A percentile compares a stretch with the other conserved stretches of the same genome.
Evolutionary conservation across 2,888 invertebrate genomes (phyloP).

Genomic region (Pterostichus madidus): DNA sequence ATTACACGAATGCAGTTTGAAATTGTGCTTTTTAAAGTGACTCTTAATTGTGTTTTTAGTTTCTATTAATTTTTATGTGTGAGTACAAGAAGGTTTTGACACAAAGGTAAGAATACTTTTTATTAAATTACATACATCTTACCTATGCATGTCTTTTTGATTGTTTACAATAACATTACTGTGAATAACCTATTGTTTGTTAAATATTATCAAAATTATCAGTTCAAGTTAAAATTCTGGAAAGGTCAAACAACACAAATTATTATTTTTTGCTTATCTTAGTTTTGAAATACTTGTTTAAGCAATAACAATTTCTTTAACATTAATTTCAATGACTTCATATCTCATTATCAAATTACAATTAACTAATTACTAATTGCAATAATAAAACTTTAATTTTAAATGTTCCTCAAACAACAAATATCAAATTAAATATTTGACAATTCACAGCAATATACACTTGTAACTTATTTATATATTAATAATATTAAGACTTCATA

Average conservation of each 20-base stretch:
- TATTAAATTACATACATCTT: no score
- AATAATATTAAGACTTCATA: no score
- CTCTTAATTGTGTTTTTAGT: neutral
- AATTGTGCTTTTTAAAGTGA: neutral
- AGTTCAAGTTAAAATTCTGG: no score
- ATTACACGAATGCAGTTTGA: neutral
- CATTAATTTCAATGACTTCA: no score
- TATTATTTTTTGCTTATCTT: slow-evolving; percentile 1
- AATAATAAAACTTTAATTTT: no score
- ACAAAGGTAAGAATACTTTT: slow-evolving; percentile 11
- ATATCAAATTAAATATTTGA: no score
- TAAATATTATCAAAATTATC: neutral
- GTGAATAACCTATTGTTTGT: neutral
- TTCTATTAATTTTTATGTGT: neutral
- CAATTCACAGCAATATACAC: no score
- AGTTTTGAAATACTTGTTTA: neutral
- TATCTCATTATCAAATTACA: no score
- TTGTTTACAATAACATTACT: neutral
- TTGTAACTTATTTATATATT: no score
- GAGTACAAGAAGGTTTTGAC: neutral
- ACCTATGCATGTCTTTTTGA: no score
- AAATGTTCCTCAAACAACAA: no score
- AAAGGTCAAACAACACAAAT: slow-evolving; percentile 11
- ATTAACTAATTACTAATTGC: no score
- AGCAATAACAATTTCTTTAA: neutral